phyloP scores from a whole-genome alignment of 2,797 vertebrate genomes.

The Coranthus polyacanthus region DNA sequence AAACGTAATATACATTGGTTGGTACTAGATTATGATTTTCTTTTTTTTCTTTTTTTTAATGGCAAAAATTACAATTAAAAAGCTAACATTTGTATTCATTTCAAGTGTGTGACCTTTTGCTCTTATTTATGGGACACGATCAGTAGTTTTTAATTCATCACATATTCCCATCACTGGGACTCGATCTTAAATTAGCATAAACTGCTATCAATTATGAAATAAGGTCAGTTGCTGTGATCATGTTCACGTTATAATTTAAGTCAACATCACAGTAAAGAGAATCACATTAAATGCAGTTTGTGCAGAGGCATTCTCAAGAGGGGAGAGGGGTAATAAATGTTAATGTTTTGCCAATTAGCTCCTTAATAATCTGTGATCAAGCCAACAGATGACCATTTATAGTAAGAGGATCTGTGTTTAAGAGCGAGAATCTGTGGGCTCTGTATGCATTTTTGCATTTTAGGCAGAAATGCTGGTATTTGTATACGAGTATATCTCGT shows the following conservation, averaged over 20 bases:
- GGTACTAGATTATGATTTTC: no score
- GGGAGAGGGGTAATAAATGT: constrained; percentile 59
- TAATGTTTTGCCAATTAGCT: constrained; percentile 78
- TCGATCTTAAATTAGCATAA: constrained; percentile 65
- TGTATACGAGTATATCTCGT: constrained; percentile 27
- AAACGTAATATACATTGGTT: no score
- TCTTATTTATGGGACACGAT: constrained; percentile 31
- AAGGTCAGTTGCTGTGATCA: constrained; percentile 60
- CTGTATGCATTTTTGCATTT: constrained; percentile 48
- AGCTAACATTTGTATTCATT: constrained; percentile 15
- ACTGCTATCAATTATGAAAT: constrained; percentile 67
- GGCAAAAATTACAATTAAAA: background rate
- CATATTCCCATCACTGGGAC: constrained; percentile 50
- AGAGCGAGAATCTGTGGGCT: constrained; percentile 13
- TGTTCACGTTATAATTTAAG: constrained; percentile 53
- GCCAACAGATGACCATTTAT: constrained; percentile 62
- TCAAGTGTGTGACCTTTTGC: constrained; percentile 1
- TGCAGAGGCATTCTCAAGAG: constrained; percentile 48
- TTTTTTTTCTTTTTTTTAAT: background rate
- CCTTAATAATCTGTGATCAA: constrained; percentile 76
- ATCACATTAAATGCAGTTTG: constrained; percentile 51
- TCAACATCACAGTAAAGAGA: constrained; percentile 53
- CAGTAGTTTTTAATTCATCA: constrained; percentile 47
- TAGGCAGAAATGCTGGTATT: constrained; percentile 15
- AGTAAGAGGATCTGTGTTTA: constrained; percentile 5